A percentile compares a stretch with the other conserved stretches of the same genome.
Conservation (phyloP, 2,113 vertebrate genomes). For the Lynx canadensis region DNA sequence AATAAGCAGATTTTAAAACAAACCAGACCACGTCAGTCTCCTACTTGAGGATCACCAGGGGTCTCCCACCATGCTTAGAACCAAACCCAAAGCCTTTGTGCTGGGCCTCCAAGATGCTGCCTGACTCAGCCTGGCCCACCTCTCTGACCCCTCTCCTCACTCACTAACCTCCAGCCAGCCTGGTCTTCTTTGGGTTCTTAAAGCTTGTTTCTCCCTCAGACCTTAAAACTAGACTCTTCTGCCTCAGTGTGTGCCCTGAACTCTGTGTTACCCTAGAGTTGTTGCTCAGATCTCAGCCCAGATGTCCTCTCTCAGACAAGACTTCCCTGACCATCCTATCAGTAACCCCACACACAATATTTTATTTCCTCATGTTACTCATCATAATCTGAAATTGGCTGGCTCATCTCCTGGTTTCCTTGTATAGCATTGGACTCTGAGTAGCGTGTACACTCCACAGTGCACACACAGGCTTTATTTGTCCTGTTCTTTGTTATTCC, state of each 20-base stretch:
- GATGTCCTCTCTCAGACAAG: background rate
- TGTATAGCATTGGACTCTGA: background rate
- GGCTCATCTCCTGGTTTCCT: background rate
- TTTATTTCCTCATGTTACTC: background rate
- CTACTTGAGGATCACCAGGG: background rate
- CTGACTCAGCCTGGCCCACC: background rate
- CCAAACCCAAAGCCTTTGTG: background rate
- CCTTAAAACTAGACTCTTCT: background rate
- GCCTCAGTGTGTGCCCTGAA: background rate
- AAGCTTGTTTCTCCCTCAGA: background rate
- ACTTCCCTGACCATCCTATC: background rate
- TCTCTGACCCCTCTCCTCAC: background rate
- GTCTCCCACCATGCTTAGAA: background rate
- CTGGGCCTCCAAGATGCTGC: background rate
- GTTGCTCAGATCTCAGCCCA: background rate
- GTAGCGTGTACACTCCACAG: background rate
- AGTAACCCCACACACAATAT: background rate
- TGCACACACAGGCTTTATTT: background rate
- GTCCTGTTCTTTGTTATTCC: background rate
- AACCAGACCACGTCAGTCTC: background rate
- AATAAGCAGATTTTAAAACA: constrained; percentile 44
- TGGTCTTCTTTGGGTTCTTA: background rate
- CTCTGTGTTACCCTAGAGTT: background rate
- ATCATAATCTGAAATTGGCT: background rate
- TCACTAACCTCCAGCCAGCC: background rate